Base-by-base conservation (phyloP, 2,888 invertebrate genomes). In the Hemicrepidius hirtus region DNA sequence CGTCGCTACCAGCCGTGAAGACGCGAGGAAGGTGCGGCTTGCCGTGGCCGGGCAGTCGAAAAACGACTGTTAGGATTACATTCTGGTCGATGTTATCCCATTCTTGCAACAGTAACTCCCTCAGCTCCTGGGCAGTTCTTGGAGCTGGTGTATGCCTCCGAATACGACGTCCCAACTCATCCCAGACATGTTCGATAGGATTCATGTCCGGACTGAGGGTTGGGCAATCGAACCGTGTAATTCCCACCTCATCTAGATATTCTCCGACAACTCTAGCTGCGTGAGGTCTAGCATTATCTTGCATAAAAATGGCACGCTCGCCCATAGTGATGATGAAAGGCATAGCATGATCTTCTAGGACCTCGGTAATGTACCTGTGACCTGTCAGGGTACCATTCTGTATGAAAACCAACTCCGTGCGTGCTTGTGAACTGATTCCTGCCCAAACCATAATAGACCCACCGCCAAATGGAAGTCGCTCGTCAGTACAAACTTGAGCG, bases 121-220 rank as follows among this genome's bases (percentile, higher is more conserved):
- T 77, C 13, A 79, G 76, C 71, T 78, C 73, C 55, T 68, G 71
- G 63, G 71, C 69, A 77, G 73, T 73, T 50, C 60, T 69, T 71
- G 75, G 37, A 28, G 57, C 74, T 49, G 76, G 71, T 73, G 71
- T 75, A 69, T 74, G 66, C 57, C 68, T 74, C 73, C 73, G 69
- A 62, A 79, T 77, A 59, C 75, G 74, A 69, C 75, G 55, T 68
- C 76, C 69, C 6, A 77, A 75, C 68, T 75, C 76, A 69, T 77
- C 76, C 70, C 72, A 80, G 53, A 74, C 71, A 75, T 78, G 75
- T 77, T 79, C 77, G 53, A 77, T 79, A 40, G 76, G 75, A 72
- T 77, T 79, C 49, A 37, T 57, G 57, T 57, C 57, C 13, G 78
- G 62, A 72, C 75, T 79, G 74, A 75, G 67, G 49, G 76, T 77